A percentile compares a stretch with the other conserved stretches of the same genome.
Conservation (phyloP, 2,888 invertebrate genomes). For the Trimorus sp. region DNA sequence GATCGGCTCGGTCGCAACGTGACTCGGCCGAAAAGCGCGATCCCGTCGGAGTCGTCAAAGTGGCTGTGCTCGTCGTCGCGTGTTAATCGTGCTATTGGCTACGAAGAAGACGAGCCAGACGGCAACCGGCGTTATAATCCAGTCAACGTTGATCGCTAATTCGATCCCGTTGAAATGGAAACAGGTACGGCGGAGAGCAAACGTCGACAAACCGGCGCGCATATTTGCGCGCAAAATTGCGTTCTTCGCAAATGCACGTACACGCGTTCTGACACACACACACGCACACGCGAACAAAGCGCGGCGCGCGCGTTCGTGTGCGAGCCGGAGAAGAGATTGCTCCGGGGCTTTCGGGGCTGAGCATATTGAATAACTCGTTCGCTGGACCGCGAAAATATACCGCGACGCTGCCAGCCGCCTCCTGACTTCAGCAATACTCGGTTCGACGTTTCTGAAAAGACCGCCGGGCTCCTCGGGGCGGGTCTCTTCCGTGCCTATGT, state of each 20-base stretch:
- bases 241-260: constrained; percentile 32
- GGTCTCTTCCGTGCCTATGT: constrained; percentile 73
- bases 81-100: constrained; percentile 54
- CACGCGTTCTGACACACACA: no score
- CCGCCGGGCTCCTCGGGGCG: constrained; percentile 76
- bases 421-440: constrained; percentile 66
- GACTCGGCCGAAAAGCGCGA: background rate
- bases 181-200: constrained; percentile 58
- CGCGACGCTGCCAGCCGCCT: constrained; percentile 73
- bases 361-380: constrained; percentile 82
- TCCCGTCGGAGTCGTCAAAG: constrained; percentile 43
- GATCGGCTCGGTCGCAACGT: background rate
- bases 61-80: constrained; percentile 56
- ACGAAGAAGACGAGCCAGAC: constrained; percentile 39
- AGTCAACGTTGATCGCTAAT: constrained; percentile 64
- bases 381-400: constrained; percentile 82
- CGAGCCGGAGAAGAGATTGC: constrained; percentile 76
- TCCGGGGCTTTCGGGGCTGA: constrained; percentile 80
- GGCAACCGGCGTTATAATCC: constrained; percentile 49
- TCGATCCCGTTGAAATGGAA: constrained; percentile 67
- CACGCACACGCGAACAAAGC: constrained; percentile 18
- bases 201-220: constrained; percentile 45
- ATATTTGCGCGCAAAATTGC: constrained; percentile 50
- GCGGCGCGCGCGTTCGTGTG: constrained; percentile 43
- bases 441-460: constrained; percentile 77